Evolutionary conservation across 2,113 vertebrate genomes (phyloP).

Genomic region (Fregetta grallaria): DNA sequence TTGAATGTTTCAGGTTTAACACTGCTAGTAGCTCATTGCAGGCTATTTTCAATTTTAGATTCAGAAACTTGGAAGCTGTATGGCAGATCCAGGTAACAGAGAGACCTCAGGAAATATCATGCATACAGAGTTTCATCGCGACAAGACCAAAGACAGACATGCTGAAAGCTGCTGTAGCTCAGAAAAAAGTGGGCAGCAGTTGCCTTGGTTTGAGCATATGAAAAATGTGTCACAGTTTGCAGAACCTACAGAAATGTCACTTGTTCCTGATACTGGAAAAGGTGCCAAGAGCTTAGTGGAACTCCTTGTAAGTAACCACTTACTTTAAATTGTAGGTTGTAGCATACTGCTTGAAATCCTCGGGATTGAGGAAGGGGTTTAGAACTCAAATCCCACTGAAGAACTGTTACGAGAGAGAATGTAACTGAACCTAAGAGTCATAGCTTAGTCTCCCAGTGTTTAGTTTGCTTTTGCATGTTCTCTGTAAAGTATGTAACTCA

Average conservation of each 20-base stretch:
- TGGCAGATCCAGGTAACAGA: slow-evolving; percentile 72
- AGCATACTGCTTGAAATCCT: background rate
- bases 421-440: fast-evolving
- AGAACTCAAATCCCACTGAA: background rate
- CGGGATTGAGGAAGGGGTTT: background rate
- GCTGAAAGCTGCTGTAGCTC: slow-evolving; percentile 79
- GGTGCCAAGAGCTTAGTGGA: slow-evolving; percentile 88
- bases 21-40: background rate
- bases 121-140: slow-evolving; percentile 77
- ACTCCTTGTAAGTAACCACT: slow-evolving; percentile 85
- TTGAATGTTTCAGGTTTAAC: fast-evolving
- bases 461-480: background rate
- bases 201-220: slow-evolving; percentile 83
- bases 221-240: slow-evolving; percentile 74
- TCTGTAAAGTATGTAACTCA: background rate
- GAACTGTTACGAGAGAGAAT: background rate
- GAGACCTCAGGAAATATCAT: slow-evolving; percentile 73
- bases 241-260: slow-evolving; percentile 71
- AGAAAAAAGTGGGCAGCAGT: slow-evolving; percentile 78
- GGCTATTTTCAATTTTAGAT: slow-evolving; percentile 67
- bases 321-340: background rate
- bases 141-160: slow-evolving; percentile 86
- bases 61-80: slow-evolving; percentile 76
- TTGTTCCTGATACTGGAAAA: slow-evolving; percentile 73
- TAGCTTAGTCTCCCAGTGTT: background rate